Conservation (phyloP, 1,140 invertebrate species). For the Drosophila obscura region DNA sequence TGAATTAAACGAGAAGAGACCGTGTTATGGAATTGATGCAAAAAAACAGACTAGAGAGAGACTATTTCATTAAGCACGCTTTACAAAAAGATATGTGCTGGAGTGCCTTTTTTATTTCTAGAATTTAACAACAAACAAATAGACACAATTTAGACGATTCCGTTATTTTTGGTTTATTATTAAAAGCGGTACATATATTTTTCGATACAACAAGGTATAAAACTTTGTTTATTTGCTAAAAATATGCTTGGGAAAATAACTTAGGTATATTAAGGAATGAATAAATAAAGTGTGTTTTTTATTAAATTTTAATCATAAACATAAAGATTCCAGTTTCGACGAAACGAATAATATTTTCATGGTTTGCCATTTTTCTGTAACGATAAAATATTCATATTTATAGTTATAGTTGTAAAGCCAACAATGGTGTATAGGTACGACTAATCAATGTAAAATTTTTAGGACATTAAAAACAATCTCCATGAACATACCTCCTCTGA, state of each 20-base stretch:
- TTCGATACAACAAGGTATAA: conserved; percentile 61
- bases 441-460: too few relatives aligned
- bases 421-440: too few relatives aligned
- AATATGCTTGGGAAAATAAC: conserved; percentile 56
- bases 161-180: conserved; percentile 65
- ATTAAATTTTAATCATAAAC: conserved; percentile 71
- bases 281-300: conserved; percentile 73
- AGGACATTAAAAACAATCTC: background rate
- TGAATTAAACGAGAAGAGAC: background rate
- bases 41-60: too few relatives aligned
- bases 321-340: conserved; percentile 65
- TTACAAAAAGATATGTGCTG: too few relatives aligned
- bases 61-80: too few relatives aligned
- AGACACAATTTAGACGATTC: conserved; percentile 1
- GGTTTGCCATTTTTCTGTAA: conserved; percentile 73
- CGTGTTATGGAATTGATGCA: too few relatives aligned
- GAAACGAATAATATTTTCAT: conserved; percentile 63
- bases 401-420: background rate
- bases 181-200: conserved; percentile 60
- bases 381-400: conserved; percentile 11
- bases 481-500: conserved; percentile 68
- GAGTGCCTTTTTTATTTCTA: background rate
- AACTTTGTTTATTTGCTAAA: conserved; percentile 59
- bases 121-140: background rate
- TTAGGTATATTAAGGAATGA: conserved; percentile 77